These are phyloP conservation scores for Villa cingulata DNA, from an alignment of 2,888 invertebrate genomes.

Conservation along the genomic window DNA sequence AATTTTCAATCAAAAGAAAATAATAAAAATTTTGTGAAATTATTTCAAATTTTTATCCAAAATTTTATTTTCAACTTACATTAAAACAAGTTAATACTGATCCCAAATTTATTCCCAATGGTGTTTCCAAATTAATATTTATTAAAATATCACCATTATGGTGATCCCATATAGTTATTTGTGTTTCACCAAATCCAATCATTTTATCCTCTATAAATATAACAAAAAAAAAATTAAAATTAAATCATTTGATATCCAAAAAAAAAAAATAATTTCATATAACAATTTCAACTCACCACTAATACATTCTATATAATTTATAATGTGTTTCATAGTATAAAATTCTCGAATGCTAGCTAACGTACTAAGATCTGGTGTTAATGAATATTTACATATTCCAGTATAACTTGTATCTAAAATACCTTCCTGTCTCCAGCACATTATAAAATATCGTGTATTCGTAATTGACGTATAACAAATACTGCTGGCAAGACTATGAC, in stretches of 20 bases:
- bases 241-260: not conserved
- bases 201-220: slow-evolving; percentile 25
- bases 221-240: not conserved
- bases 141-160: slow-evolving; percentile 32
- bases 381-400: slow-evolving; percentile 32
- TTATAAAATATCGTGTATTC: slow-evolving; percentile 32
- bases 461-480: slow-evolving; percentile 25
- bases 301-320: slow-evolving; percentile 28
- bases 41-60: not conserved
- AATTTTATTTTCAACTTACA: slow-evolving; percentile 1
- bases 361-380: slow-evolving; percentile 31
- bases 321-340: slow-evolving; percentile 27
- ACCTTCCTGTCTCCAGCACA: slow-evolving; percentile 32
- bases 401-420: slow-evolving; percentile 24
- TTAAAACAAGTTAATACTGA: slow-evolving; percentile 11
- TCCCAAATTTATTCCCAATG: slow-evolving; percentile 27
- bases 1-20: not conserved
- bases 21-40: not conserved
- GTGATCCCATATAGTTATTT: slow-evolving; percentile 34
- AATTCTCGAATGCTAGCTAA: slow-evolving; percentile 34
- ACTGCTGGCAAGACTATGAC: not conserved
- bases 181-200: slow-evolving; percentile 30
- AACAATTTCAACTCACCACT: slow-evolving; percentile 17
- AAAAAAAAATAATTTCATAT: not conserved
- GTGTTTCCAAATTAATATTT: slow-evolving; percentile 29